Evolutionary conservation across 1,140 invertebrate species (phyloP), one percentile per base, ranked within the genome.

Genomic region (Camponotus floridanus): DNA sequence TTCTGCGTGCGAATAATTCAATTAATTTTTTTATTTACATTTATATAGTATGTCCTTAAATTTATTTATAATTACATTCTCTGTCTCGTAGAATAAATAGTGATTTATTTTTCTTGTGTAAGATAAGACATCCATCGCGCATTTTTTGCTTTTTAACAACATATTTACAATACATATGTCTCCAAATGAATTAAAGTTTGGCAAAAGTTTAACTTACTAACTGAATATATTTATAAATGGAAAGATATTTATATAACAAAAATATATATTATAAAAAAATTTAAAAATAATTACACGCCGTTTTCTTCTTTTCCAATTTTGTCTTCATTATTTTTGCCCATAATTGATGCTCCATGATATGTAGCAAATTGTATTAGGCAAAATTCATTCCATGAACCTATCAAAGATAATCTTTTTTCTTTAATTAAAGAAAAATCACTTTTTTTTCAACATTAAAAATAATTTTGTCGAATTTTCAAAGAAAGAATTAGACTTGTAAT

Each of bases 21-120:
- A 11, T 11, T 5, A 3, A 26, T 18, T 80, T 59, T 21, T 15
- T 42, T 26, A 26, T 26, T 26, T 26, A 26, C 26, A 26, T 31
- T 3, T 31, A n/a, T 33, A 36, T 15, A 33, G 45, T 6, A 15
- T 31, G 11, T 48, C 51, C 15, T n/a, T 39, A 39, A 39, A 79
- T 26, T 26, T 26, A 55, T 33, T 21, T 70, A 70, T 81, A 81
- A 79, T 79, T 79, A 51, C 6, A 81, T 81, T 8, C 21, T 70
- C 59, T 70, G 64, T 81, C 31, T 51, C 21, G 21, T 26, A 26
- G 26, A 26, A 26, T 26, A 26, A 26, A 26, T 26, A 26, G 26
- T 26, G 26, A 26, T 26, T 26, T 26, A 26, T 26, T 26, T 26
- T 26, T 26, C 26, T 26, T 26, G 26, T 26, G 26, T 26, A 26